phyloP scores from a whole-genome alignment of 2,888 invertebrate species.

The Nasonovia ribisnigri region DNA sequence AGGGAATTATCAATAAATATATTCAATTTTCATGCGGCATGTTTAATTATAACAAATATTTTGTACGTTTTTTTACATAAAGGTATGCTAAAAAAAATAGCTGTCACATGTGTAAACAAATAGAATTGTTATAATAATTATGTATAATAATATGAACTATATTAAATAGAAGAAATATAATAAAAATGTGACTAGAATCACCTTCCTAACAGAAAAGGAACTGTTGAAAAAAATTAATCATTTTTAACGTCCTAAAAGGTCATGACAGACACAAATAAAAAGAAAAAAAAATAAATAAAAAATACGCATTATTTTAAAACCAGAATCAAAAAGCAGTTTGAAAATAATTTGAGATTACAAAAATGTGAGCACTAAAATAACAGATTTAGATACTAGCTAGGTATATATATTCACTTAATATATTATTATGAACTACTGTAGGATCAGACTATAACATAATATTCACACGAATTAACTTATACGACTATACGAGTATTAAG shows the following conservation, averaged over 20 bases:
- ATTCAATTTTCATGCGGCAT: not conserved
- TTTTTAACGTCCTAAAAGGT: too few relatives aligned
- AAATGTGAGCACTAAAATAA: too few relatives aligned
- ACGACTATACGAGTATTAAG: not conserved
- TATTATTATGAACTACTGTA: not conserved
- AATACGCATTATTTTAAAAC: too few relatives aligned
- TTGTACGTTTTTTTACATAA: not conserved
- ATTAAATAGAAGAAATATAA: not conserved
- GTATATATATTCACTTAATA: too few relatives aligned
- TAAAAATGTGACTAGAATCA: too few relatives aligned
- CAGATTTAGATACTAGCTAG: too few relatives aligned
- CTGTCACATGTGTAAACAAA: not conserved
- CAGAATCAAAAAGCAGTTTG: too few relatives aligned
- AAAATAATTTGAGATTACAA: too few relatives aligned
- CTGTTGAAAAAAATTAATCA: too few relatives aligned
- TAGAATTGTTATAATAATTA: not conserved
- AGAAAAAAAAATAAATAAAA: too few relatives aligned
- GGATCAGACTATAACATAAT: not conserved
- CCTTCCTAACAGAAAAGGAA: too few relatives aligned
- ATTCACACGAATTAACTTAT: not conserved
- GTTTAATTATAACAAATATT: not conserved
- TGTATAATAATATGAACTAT: not conserved
- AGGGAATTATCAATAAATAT: not conserved
- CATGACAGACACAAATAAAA: too few relatives aligned
- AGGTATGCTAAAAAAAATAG: not conserved